Evolutionary conservation across 2,113 vertebrate species (phyloP), one percentile per base, ranked within the genome.

Genomic region (Neodon shergylaensis): DNA sequence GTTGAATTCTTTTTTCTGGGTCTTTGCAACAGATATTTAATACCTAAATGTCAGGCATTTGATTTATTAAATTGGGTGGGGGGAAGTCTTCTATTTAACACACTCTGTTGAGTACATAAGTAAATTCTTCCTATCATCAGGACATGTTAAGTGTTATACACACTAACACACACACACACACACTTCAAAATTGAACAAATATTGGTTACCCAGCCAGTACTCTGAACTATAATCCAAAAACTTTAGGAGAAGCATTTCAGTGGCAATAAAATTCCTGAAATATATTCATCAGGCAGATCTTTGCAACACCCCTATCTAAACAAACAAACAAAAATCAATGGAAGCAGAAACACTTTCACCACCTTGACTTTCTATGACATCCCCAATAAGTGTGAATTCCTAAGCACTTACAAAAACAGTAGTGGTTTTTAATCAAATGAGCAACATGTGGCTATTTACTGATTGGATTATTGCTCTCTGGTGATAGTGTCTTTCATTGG

Each of bases 201-300:
- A 96, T 95, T 78, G 95, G 95, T 88, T 97, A 97, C 81, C 79
- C 96, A 97, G 87, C 90, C 8, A 0, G 73, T 82, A 97, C 95
- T 96, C 92, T 97, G 77, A 97, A 98, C 96, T 96, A 91, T 95
- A 98, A 97, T 90, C 89, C 0, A 10, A 94, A 97, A 97, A 33
- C n/a, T 65, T 19, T 16, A 93, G 94, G 65, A 95, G 28, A 39
- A 96, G 95, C 91, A 95, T 94, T 97, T 97, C 93, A 86, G 73
- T 94, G 85, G 91, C 95, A 98, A 97, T 96, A 98, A 97, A 98
- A 96, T 73, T 82, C 81, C 91, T 98, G 97, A 98, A 98, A 98
- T 95, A 95, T 49, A 95, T 22, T 98, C 97, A 96, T 96, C 98
- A 98, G 96, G 88, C 94, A 97, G 82, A 97, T 91, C 88, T 98